phyloP scores from a whole-genome alignment of 2,797 vertebrate species.

The Vespertilio murinus region DNA sequence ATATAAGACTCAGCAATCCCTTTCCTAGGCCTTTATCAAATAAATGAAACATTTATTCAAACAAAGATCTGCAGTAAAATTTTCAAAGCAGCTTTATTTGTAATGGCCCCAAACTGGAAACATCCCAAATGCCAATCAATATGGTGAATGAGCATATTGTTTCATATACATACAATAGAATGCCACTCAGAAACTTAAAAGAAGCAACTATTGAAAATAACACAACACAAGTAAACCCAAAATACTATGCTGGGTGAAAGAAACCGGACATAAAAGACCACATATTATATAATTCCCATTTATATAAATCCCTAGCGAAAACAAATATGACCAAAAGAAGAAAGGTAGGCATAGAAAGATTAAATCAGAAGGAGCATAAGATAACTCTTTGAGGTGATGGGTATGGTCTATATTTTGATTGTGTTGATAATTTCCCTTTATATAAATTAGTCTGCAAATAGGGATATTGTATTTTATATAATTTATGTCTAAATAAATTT shows the following conservation, averaged over 20 bases:
- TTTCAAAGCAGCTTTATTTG: too few species aligned
- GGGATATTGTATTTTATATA: not conserved
- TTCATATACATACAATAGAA: not conserved
- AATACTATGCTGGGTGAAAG: not conserved
- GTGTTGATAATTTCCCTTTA: not conserved
- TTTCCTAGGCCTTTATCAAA: too few species aligned
- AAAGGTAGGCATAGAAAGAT: not conserved
- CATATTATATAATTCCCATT: not conserved
- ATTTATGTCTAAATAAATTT: not conserved
- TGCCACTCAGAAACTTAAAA: not conserved
- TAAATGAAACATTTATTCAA: too few species aligned
- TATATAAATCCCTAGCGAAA: conserved; percentile 6
- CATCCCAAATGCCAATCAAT: not conserved
- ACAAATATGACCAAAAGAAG: not conserved
- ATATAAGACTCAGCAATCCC: too few species aligned
- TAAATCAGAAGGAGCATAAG: not conserved
- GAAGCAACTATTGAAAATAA: not conserved
- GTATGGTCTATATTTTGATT: not conserved
- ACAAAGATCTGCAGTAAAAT: too few species aligned
- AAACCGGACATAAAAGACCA: not conserved
- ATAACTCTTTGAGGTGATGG: not conserved
- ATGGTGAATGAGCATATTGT: not conserved
- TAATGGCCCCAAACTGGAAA: not conserved
- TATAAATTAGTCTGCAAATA: not conserved
- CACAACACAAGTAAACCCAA: not conserved